phyloP scores from a whole-genome alignment of 2,888 invertebrate genomes.

The Epinotia brunnichana region DNA sequence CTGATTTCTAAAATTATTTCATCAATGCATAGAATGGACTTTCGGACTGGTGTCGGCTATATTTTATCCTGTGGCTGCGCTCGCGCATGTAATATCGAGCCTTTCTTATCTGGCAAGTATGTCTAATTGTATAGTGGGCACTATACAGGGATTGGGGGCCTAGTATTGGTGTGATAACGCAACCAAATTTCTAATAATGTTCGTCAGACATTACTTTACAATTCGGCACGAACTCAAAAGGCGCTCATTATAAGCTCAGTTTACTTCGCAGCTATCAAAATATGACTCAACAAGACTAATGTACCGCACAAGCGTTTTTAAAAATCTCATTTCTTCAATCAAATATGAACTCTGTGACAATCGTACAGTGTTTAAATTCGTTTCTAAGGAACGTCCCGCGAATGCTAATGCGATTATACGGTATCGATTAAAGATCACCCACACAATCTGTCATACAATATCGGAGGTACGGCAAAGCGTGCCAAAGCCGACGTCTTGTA shows the following conservation, averaged over 20 bases:
- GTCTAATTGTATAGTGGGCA: no score
- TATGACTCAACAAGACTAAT: conserved; percentile 65
- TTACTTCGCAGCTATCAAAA: conserved; percentile 50
- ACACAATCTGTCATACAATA: conserved; percentile 45
- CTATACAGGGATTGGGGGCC: no score
- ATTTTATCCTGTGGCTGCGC: no score
- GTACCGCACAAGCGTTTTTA: conserved; percentile 52
- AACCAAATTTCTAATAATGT: not conserved
- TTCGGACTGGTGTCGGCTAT: no score
- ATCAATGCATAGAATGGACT: no score
- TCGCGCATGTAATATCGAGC: no score
- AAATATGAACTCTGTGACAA: conserved; percentile 1
- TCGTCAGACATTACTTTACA: conserved; percentile 4
- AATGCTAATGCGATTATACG: conserved; percentile 73
- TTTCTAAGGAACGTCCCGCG: not conserved
- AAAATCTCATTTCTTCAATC: not conserved
- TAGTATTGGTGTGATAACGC: not conserved
- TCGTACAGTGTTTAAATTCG: not conserved
- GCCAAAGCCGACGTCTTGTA: conserved; percentile 37
- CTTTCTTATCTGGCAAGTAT: no score
- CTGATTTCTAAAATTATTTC: no score
- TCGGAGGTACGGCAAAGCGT: conserved; percentile 53
- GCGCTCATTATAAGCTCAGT: conserved; percentile 35
- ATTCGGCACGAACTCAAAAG: conserved; percentile 9
- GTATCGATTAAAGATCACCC: conserved; percentile 65